Evolutionary conservation across 2,888 invertebrate genomes (phyloP), one percentile per base, ranked within the genome.

Genomic region (Campaea margaritaria): DNA sequence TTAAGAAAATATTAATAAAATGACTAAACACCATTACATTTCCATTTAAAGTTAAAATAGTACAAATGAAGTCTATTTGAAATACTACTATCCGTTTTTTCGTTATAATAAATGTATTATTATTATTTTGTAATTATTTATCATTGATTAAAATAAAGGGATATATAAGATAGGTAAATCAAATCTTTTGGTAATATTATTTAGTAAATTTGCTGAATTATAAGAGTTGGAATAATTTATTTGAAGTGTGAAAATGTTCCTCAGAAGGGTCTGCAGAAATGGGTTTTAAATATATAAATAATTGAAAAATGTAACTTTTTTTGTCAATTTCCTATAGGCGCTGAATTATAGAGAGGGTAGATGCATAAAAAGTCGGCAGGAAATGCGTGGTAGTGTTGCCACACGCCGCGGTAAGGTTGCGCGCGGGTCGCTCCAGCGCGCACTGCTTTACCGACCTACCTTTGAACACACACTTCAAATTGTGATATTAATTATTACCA

Each of bases 271-370:
- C 72, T 65, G 76, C 76, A 68, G 75, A 83, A 85, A 68, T 73
- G 82, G 65, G 59, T 64, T 68, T 79, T 81, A 82, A 80, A 68
- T 71, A 64, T 56, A 43, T 70, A 83, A 85, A 76, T 69, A 85
- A 75, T 79, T 67, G 51, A 64, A 86, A 86, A 85, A 74, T 79
- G 84, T 87, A 56, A 71, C 74, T 73, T 81, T 90, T 91, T 90
- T 91, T 86, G 67, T 64, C 76, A 76, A 88, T 81, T 70, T 68
- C 85, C 64, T 70, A 86, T 90, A 91, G 91, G 91, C 91, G 91
- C 91, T 89, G 85, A 89, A 86, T 81, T 79, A 69, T 78, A 79
- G 83, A 81, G 82, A 74, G 82, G 85, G 83, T 81, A 83, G 79
- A 73, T 75, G 72, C 64, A 58, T 64, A 81, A 85, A 89, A 88